These are phyloP conservation scores for Lasioglossum villosulum DNA, from an alignment of 2,888 invertebrate genomes.

Conservation along the genomic window DNA sequence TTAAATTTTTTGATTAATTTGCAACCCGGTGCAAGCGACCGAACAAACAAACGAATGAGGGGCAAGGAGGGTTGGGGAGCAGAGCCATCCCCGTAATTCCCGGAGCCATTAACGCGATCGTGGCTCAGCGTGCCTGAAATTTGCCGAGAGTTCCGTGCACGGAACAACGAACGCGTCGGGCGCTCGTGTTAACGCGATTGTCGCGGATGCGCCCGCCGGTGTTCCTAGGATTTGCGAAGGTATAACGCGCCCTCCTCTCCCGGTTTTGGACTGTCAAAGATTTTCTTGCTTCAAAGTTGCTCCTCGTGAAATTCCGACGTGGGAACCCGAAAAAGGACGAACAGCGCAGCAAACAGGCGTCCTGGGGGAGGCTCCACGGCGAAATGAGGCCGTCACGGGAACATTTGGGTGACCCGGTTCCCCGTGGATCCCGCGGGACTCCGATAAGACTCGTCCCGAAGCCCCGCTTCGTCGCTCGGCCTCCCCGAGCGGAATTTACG, in stretches of 20 bases:
- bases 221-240: not conserved
- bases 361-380: not conserved
- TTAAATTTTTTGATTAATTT: not conserved
- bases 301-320: not conserved
- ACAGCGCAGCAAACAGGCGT: not conserved
- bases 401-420: constrained; percentile 4
- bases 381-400: not conserved
- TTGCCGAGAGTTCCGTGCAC: not conserved
- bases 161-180: not conserved
- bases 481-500: constrained; percentile 6
- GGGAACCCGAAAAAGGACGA: not conserved
- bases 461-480: constrained; percentile 2
- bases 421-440: constrained; percentile 8
- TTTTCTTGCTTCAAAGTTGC: not conserved
- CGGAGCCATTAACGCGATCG: not conserved
- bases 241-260: not conserved
- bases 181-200: not conserved
- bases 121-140: not conserved
- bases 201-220: not conserved
- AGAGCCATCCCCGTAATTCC: not conserved
- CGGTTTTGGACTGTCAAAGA: not conserved
- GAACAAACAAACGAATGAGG: not conserved
- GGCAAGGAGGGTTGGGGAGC: not conserved
- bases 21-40: not conserved
- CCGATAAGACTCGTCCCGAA: constrained; percentile 22